A percentile compares a stretch with the other conserved stretches of the same genome.
These are phyloP conservation scores for Globia sparganii DNA, from an alignment of 2,888 invertebrate species.

Conservation along the genomic window DNA sequence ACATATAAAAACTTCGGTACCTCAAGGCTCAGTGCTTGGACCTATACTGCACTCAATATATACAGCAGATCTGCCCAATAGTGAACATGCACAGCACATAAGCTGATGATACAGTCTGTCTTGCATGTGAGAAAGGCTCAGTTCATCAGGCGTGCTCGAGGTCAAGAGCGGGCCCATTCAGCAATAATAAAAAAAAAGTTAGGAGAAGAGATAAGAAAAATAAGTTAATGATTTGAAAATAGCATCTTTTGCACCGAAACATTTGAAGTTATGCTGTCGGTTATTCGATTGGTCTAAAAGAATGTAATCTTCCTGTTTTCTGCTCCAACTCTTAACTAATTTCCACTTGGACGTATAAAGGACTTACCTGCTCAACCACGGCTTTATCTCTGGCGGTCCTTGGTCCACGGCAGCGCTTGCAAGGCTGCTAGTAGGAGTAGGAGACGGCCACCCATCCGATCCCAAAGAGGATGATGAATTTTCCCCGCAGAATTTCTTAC, in stretches of 20 bases:
- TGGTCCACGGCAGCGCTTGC: conserved; percentile 56
- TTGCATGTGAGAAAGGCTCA: neutral
- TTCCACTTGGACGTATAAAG: neutral
- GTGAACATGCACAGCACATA: neutral
- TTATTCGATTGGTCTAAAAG: neutral
- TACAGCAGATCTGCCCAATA: neutral
- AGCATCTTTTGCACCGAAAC: neutral
- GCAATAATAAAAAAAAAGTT: too few relatives aligned
- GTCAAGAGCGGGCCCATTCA: too few relatives aligned
- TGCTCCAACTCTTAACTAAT: neutral
- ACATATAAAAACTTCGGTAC: neutral
- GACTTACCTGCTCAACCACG: conserved; percentile 83
- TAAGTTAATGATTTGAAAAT: neutral
- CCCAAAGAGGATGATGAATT: conserved; percentile 67
- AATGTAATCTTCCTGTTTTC: neutral
- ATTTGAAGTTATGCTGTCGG: too few relatives aligned
- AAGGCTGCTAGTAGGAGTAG: conserved; percentile 65
- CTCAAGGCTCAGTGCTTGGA: neutral
- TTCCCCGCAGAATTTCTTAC: conserved; percentile 84
- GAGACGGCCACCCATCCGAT: conserved; percentile 69
- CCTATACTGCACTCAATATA: neutral
- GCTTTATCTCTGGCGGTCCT: conserved; percentile 81
- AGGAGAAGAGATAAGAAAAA: neutral
- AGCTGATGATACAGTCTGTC: too few relatives aligned
- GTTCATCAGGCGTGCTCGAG: too few relatives aligned